phyloP scores from a whole-genome alignment of 2,113 vertebrate species.

The Lophius piscatorius region DNA sequence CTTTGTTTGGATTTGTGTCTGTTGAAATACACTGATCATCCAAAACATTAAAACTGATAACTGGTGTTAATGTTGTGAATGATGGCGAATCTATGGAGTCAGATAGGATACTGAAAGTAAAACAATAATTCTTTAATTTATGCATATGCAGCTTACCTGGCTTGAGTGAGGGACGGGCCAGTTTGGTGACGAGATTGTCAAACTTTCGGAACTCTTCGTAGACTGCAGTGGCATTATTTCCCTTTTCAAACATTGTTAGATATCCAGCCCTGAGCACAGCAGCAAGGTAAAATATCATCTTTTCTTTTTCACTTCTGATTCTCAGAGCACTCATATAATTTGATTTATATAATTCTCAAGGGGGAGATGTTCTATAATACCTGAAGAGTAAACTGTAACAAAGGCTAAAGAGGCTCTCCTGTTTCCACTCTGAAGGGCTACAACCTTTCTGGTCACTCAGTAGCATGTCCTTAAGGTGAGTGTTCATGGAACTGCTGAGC shows the following conservation, averaged over 20 bases:
- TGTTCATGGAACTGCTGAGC: slow-evolving; percentile 77
- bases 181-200: slow-evolving; percentile 82
- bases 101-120: not conserved
- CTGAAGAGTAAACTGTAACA: slow-evolving; percentile 85
- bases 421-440: slow-evolving; percentile 70
- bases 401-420: slow-evolving; percentile 82
- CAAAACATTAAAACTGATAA: too few relatives aligned
- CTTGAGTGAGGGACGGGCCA: slow-evolving; percentile 74
- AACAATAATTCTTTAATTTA: not conserved
- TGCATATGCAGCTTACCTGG: slow-evolving; percentile 57
- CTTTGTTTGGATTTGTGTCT: too few relatives aligned
- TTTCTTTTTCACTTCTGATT: not conserved
- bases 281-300: not conserved
- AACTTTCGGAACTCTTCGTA: slow-evolving; percentile 83
- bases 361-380: slow-evolving; percentile 59
- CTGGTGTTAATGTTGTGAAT: not conserved
- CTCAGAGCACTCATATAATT: not conserved
- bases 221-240: slow-evolving; percentile 52
- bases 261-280: slow-evolving; percentile 81
- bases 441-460: slow-evolving; percentile 43
- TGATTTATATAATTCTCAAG: not conserved
- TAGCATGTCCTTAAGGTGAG: slow-evolving; percentile 77
- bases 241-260: slow-evolving; percentile 77
- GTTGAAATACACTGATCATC: too few relatives aligned
- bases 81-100: too few relatives aligned